These are phyloP conservation scores for Cathartes aura DNA, from an alignment of 2,113 vertebrate species.

Conservation along the genomic window DNA sequence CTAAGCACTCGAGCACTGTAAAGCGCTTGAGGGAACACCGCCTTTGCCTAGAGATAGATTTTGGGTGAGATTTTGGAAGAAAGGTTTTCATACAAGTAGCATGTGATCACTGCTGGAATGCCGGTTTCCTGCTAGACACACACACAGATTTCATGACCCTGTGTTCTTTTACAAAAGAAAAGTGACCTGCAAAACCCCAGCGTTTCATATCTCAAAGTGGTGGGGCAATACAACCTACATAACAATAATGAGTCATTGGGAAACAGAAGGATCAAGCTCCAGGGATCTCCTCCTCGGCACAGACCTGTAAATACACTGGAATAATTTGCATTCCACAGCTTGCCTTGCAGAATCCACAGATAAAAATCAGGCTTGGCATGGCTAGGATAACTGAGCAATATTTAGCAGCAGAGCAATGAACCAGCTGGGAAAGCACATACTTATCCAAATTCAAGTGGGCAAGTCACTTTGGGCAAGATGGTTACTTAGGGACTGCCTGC, in stretches of 20 bases:
- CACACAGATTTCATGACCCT: background rate
- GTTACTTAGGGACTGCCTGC: background rate
- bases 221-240: slow-evolving; percentile 7
- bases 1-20: background rate
- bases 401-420: slow-evolving; percentile 23
- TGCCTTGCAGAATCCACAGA: slow-evolving; percentile 32
- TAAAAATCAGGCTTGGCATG: slow-evolving; percentile 35
- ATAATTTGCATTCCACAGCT: slow-evolving; percentile 53
- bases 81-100: background rate
- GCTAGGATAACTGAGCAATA: background rate
- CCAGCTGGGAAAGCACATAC: background rate
- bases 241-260: slow-evolving; percentile 1
- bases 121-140: background rate
- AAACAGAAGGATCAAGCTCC: slow-evolving; percentile 26
- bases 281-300: slow-evolving; percentile 35
- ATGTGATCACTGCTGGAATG: background rate
- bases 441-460: background rate
- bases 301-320: slow-evolving; percentile 18
- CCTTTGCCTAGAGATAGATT: slow-evolving; percentile 13
- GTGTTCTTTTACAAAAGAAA: slow-evolving; percentile 3
- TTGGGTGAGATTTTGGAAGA: slow-evolving; percentile 25
- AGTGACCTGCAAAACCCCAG: slow-evolving; percentile 15
- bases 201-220: background rate
- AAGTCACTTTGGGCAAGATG: background rate
- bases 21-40: background rate